Conservation (phyloP, 2,888 invertebrate species). For the Dryobotodes eremita region DNA sequence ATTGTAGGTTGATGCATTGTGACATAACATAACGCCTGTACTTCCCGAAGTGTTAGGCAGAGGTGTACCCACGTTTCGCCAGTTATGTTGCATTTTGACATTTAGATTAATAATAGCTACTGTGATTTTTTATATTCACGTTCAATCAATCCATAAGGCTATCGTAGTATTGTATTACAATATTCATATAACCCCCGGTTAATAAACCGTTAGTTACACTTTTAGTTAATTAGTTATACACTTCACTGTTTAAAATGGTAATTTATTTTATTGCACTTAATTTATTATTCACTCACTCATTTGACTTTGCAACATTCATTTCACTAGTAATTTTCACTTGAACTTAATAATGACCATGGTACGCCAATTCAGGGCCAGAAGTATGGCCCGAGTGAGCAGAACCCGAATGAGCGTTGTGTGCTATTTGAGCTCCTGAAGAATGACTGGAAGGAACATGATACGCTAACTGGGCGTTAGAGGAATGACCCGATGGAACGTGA, state of each 20-base stretch:
- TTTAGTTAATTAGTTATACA: no score
- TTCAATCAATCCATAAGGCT: background rate
- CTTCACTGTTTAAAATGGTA: background rate
- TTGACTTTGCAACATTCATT: constrained; percentile 13
- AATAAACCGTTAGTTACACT: no score
- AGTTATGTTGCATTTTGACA: no score
- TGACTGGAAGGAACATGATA: constrained; percentile 21
- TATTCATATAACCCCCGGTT: no score
- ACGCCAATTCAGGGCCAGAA: constrained; percentile 15
- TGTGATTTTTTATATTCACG: background rate
- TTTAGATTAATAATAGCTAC: background rate
- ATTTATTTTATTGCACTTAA: constrained; percentile 26
- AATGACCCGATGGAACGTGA: background rate
- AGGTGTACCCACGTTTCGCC: no score
- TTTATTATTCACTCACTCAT: constrained; percentile 3
- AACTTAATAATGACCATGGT: constrained; percentile 22
- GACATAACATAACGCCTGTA: no score
- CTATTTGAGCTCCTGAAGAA: constrained; percentile 11
- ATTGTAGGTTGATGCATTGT: background rate
- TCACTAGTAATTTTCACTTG: background rate
- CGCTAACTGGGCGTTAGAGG: background rate
- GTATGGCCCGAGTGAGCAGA: constrained; percentile 24
- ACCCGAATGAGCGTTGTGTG: constrained; percentile 21
- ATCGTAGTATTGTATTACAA: background rate
- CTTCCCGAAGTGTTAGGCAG: no score